These are phyloP conservation scores for Pyrrhia umbra DNA, from an alignment of 2,888 invertebrate genomes.

Conservation along the genomic window DNA sequence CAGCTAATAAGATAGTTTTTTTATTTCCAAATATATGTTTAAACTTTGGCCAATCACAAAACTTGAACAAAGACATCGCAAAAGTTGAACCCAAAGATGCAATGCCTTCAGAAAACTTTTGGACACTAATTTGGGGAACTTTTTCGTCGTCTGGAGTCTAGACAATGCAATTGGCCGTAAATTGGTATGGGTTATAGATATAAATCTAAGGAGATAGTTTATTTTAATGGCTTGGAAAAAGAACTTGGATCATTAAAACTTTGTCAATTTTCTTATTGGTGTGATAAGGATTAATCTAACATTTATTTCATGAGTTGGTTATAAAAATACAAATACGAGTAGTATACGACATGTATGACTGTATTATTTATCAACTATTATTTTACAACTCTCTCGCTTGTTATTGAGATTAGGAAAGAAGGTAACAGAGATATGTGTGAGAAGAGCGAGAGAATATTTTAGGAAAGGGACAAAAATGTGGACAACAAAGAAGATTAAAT, in stretches of 20 bases:
- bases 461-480: background rate
- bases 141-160: constrained; percentile 12
- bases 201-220: constrained; percentile 15
- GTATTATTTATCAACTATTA: no score
- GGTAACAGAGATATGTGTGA: background rate
- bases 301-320: background rate
- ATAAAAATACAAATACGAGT: no score
- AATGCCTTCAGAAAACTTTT: constrained; percentile 19
- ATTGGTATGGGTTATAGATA: constrained; percentile 23
- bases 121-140: constrained; percentile 10
- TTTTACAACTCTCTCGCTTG: no score
- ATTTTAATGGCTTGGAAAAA: constrained; percentile 11
- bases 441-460: background rate
- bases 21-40: constrained; percentile 1
- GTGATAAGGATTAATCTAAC: background rate
- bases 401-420: no score
- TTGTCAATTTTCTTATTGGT: constrained; percentile 23
- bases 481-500: background rate
- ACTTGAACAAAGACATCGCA: constrained; percentile 11
- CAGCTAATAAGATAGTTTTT: no score
- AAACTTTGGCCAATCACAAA: constrained; percentile 14
- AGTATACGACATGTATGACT: no score
- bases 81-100: constrained; percentile 14
- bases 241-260: constrained; percentile 32
- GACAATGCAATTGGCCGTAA: constrained; percentile 21